phyloP scores from a whole-genome alignment of 2,888 invertebrate genomes.

The Globia sparganii region DNA sequence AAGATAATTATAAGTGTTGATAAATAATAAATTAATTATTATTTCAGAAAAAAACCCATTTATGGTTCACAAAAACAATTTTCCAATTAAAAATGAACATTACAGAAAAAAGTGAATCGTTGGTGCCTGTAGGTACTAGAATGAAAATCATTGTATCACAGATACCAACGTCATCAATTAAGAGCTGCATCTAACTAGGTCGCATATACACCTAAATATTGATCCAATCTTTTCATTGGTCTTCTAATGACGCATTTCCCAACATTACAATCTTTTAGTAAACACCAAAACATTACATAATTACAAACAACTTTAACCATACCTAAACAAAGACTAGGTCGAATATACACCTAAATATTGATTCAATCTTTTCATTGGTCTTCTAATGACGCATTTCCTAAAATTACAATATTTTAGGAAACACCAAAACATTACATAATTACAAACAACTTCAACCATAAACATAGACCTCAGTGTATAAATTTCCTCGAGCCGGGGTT shows the following conservation, averaged over 20 bases:
- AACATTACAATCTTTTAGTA: not conserved
- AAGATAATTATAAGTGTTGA: not conserved
- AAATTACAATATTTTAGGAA: not conserved
- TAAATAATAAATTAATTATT: too few species aligned
- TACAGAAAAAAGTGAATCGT: too few species aligned
- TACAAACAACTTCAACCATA: conserved; percentile 1
- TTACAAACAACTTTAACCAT: not conserved
- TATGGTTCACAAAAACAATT: too few species aligned
- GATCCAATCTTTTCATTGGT: conserved; percentile 9
- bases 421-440: conserved; percentile 7
- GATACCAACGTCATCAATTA: not conserved
- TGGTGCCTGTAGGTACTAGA: too few species aligned
- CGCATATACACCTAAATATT: not conserved
- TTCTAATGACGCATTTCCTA: not conserved
- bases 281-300: conserved; percentile 5
- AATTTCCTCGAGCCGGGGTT: conserved; percentile 18
- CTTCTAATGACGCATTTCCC: not conserved
- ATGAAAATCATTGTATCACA: too few species aligned
- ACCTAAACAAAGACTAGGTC: conserved; percentile 35
- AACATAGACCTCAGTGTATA: conserved; percentile 37
- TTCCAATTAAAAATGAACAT: too few species aligned
- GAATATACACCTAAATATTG: not conserved
- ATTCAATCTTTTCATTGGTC: conserved; percentile 8
- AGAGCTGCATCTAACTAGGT: conserved; percentile 22
- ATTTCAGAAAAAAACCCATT: too few species aligned